phyloP scores from a whole-genome alignment of 2,113 vertebrate species.

The Rhynchopsitta pachyrhyncha region DNA sequence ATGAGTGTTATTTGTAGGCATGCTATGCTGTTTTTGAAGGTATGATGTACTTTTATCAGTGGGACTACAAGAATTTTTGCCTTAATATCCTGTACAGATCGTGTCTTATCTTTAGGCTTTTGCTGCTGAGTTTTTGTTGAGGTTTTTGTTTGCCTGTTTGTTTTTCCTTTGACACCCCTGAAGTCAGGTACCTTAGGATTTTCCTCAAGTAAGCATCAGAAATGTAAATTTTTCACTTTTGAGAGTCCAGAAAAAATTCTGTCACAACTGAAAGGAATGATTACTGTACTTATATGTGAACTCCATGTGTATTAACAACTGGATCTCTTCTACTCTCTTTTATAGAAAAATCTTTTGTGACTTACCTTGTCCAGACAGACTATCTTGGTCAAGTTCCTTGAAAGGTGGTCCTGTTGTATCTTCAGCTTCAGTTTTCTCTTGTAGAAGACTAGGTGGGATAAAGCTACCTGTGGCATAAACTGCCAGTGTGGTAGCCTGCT shows the following conservation, averaged over 20 bases:
- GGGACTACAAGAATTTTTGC: neutral
- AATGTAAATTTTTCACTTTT: neutral
- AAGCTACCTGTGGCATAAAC: neutral
- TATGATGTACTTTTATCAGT: neutral
- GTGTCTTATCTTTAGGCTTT: neutral
- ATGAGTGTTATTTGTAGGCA: neutral
- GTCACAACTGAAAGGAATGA: neutral
- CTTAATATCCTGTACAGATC: neutral
- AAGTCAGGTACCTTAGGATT: neutral
- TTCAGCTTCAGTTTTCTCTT: neutral
- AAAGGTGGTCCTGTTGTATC: neutral
- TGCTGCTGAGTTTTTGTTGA: neutral
- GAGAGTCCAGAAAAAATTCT: neutral
- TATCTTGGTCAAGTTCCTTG: neutral
- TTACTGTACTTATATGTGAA: accelerated
- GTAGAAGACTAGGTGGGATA: neutral
- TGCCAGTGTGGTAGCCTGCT: neutral
- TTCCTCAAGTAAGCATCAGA: neutral
- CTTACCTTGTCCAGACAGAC: conserved; percentile 18
- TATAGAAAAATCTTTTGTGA: neutral
- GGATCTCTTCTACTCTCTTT: neutral
- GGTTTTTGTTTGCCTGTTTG: neutral
- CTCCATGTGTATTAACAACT: neutral
- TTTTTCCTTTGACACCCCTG: neutral
- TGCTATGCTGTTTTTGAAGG: neutral